Evolutionary conservation across 1,140 invertebrate species (phyloP).

Genomic region (Copidosoma floridanum): DNA sequence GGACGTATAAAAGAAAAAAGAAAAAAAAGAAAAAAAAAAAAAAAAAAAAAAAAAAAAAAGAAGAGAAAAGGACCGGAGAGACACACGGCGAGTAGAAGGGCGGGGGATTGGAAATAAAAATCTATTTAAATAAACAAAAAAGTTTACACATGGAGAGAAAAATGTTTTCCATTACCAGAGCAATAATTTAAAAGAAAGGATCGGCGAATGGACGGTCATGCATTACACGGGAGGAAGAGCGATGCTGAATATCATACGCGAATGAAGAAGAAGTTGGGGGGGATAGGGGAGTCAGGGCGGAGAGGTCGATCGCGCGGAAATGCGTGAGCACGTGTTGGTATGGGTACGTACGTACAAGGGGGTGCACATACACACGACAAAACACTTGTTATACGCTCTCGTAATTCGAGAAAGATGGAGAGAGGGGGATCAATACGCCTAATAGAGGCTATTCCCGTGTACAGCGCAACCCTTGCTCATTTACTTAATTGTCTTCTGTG

Average conservation of each 20-base stretch:
- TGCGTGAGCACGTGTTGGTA: constrained; percentile 1
- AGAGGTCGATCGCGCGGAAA: constrained; percentile 25
- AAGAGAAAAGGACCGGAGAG: constrained; percentile 17
- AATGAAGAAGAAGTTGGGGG: neutral
- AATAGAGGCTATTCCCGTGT: constrained; percentile 51
- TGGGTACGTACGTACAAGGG: constrained; percentile 9
- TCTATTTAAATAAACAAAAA: no score
- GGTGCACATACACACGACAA: constrained; percentile 49
- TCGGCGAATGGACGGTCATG: no score
- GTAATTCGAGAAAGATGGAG: constrained; percentile 46
- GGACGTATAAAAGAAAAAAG: neutral
- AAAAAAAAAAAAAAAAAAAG: neutral
- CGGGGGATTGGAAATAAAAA: no score
- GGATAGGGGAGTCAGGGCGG: neutral
- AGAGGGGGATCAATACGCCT: constrained; percentile 56
- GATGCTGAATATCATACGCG: no score
- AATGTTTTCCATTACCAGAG: no score
- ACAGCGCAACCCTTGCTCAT: constrained; percentile 56
- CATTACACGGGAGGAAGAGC: no score
- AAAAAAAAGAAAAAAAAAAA: neutral
- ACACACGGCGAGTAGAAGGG: neutral
- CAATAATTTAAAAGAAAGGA: no score
- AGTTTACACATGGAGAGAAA: no score
- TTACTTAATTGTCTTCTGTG: constrained; percentile 59
- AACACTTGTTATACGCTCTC: constrained; percentile 52